Evolutionary conservation across 2,888 invertebrate genomes (phyloP).

Genomic region (Schrankia costaestrigalis): DNA sequence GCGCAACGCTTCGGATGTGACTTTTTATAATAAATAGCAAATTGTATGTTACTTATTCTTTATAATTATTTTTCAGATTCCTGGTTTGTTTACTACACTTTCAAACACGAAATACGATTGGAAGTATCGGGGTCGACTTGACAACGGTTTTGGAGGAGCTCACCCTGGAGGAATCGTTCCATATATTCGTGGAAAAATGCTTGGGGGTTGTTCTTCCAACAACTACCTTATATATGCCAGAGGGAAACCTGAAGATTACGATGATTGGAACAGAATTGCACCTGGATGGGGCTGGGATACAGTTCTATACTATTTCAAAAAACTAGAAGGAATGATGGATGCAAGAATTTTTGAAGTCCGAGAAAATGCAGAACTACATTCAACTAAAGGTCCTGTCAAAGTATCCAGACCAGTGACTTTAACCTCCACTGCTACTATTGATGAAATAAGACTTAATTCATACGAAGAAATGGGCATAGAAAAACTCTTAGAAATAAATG

Average conservation of each 20-base stretch:
- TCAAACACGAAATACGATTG: not conserved
- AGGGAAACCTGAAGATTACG: conserved; percentile 43
- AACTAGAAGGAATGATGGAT: conserved; percentile 10
- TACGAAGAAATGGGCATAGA: conserved; percentile 40
- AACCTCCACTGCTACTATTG: conserved; percentile 15
- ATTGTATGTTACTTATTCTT: no score
- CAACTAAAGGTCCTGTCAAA: conserved; percentile 39
- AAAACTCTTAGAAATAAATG: conserved; percentile 39
- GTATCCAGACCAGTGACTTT: conserved; percentile 9
- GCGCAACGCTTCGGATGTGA: no score
- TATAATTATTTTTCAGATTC: not conserved
- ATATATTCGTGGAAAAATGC: conserved; percentile 40
- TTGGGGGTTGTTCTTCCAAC: conserved; percentile 42
- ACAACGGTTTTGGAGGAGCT: not conserved
- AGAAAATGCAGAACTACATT: conserved; percentile 27
- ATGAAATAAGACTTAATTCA: conserved; percentile 32
- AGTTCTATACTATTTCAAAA: conserved; percentile 40
- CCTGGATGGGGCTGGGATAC: conserved; percentile 45
- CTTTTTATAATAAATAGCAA: no score
- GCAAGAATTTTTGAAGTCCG: not conserved
- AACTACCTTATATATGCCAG: conserved; percentile 43
- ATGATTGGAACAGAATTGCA: conserved; percentile 37
- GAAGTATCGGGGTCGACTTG: no score
- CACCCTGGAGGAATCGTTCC: not conserved
- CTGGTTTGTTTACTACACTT: not conserved